Percentiles rank a stretch among this genome's conserved stretches.
These are phyloP conservation scores for Tragelaphus buxtoni DNA, from an alignment of 2,113 vertebrate species.

Conservation along the genomic window DNA sequence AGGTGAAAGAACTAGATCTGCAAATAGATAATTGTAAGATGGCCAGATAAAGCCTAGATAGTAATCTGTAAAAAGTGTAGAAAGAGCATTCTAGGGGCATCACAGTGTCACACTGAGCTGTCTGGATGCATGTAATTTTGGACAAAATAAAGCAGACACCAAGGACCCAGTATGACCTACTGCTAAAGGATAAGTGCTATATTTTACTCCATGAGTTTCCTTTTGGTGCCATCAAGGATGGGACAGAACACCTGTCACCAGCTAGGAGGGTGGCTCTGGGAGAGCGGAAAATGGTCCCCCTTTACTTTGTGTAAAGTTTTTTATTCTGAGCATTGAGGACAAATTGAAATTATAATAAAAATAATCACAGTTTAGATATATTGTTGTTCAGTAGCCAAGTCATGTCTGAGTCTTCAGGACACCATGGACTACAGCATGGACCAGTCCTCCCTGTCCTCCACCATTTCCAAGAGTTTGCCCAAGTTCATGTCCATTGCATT, in stretches of 20 bases:
- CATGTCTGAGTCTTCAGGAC: background rate
- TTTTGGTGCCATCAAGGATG: background rate
- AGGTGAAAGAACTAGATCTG: background rate
- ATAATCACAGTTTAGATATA: background rate
- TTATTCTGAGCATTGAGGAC: background rate
- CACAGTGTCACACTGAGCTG: background rate
- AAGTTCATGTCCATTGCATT: background rate
- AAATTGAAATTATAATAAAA: background rate
- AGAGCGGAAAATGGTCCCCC: background rate
- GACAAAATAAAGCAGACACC: background rate
- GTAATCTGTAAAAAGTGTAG: background rate
- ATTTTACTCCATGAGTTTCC: background rate
- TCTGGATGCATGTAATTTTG: background rate
- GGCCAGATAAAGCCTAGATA: background rate
- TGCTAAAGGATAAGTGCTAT: background rate
- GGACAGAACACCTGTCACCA: background rate
- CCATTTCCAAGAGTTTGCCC: background rate
- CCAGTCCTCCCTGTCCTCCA: background rate
- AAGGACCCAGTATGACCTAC: background rate
- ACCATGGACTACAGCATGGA: background rate
- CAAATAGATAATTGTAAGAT: background rate
- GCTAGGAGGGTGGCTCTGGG: rapidly evolving
- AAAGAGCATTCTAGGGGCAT: background rate
- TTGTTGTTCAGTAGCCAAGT: background rate
- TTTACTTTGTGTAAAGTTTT: background rate